Evolutionary conservation across 2,797 vertebrate species (phyloP).

Genomic region (Coregonus suidteri): DNA sequence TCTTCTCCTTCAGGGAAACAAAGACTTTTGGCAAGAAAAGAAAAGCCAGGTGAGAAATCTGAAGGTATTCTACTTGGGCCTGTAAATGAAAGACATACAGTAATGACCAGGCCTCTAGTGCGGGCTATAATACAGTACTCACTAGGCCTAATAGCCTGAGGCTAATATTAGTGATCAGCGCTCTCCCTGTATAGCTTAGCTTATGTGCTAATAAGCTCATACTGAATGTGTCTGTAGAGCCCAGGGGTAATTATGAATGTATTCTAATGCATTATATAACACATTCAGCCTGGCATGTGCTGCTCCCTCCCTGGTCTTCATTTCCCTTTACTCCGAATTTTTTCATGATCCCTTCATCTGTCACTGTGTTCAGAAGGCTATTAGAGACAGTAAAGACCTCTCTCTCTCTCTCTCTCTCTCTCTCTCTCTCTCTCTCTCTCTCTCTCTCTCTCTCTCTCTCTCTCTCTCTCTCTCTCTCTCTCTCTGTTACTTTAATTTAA

Average conservation of each 20-base stretch:
- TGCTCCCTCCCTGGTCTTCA: neutral
- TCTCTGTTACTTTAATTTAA: too few relatives aligned
- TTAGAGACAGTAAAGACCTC: neutral
- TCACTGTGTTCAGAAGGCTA: neutral
- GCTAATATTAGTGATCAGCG: too few relatives aligned
- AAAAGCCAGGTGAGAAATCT: too few relatives aligned
- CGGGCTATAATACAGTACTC: too few relatives aligned
- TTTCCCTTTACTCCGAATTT: neutral
- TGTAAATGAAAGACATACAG: too few relatives aligned
- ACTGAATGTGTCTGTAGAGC: neutral
- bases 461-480: conserved; percentile 36
- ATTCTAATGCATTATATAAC: conserved; percentile 8
- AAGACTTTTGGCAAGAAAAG: too few relatives aligned
- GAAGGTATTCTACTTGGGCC: too few relatives aligned
- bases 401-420: conserved; percentile 49
- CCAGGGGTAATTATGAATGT: neutral
- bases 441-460: conserved; percentile 20
- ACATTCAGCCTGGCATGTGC: neutral
- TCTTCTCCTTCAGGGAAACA: too few relatives aligned
- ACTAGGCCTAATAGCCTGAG: too few relatives aligned
- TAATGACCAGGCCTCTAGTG: too few relatives aligned
- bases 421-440: neutral
- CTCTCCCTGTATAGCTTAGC: neutral
- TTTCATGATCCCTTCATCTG: conserved; percentile 6
- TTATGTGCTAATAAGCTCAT: neutral